Evolutionary conservation across 2,113 vertebrate genomes (phyloP), one percentile per base, ranked within the genome.

Genomic region (Stigmatopora argus): DNA sequence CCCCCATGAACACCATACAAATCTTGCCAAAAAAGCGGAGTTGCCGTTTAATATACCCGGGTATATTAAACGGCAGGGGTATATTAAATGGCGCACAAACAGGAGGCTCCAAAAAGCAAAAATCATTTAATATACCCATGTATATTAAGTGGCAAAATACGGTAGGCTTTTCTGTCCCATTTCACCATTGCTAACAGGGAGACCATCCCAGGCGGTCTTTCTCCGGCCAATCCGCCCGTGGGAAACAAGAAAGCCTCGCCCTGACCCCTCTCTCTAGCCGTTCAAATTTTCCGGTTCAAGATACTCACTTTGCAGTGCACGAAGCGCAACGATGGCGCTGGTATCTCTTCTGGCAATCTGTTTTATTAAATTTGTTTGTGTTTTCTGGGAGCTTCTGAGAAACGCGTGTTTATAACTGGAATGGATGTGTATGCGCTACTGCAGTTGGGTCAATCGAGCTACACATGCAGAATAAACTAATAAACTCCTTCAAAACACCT

Each of bases 151-250:
- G n/a, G n/a, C n/a, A n/a, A n/a, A n/a, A n/a, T n/a, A n/a, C n/a
- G n/a, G n/a, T n/a, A n/a, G n/a, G n/a, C n/a, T n/a, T n/a, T n/a
- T n/a, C n/a, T n/a, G n/a, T n/a, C n/a, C n/a, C n/a, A n/a, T n/a
- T 91, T 91, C 89, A 91, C 90, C 90, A 85, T 83, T 83, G 83
- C 87, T 91, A 90, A 91, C 91, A 90, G 71, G 77, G 52, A 13
- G 11, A 79, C 78, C 88, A 90, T 90, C 88, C 84, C 81, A 46
- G 85, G 81, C 71, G 78, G 82, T 78, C 70, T 80, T 66, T 73
- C 67, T 78, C 71, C 79, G 79, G 74, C 62, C 78, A 55, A 71
- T 73, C 60, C 21, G 19, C 52, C 51, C 81, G 81, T 87, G 41
- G 53, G 55, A 73, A 73, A 81, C 60, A 41, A 68, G 61, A 19